phyloP scores from a whole-genome alignment of 2,113 vertebrate species.

The Micromys minutus region DNA sequence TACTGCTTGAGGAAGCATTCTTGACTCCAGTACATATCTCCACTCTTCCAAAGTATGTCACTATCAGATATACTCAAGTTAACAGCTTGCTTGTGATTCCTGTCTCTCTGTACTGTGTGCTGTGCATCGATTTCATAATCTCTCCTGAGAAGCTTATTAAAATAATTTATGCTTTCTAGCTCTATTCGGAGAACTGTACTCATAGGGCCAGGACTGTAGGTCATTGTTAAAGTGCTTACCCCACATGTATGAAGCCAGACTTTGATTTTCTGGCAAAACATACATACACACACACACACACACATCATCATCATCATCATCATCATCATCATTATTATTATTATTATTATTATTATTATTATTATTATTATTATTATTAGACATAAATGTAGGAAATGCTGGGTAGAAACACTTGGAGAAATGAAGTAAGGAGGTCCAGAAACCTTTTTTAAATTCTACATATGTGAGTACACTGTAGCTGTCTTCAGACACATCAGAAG shows the following conservation, averaged over 20 bases:
- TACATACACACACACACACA: too few relatives aligned
- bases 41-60: not conserved
- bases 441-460: not conserved
- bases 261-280: not conserved
- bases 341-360: too few relatives aligned
- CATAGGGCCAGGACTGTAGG: not conserved
- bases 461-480: too few relatives aligned
- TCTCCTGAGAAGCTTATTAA: conserved; percentile 56
- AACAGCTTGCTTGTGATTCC: conserved; percentile 70
- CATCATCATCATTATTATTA: too few relatives aligned
- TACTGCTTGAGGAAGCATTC: conserved; percentile 38
- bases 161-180: conserved; percentile 39
- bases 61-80: conserved; percentile 79
- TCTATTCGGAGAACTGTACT: conserved; percentile 35
- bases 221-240: not conserved
- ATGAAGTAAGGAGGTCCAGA: conserved; percentile 4
- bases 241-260: not conserved
- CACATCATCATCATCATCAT: too few relatives aligned
- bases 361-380: conserved; percentile 51
- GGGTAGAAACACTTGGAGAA: conserved; percentile 36
- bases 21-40: not conserved
- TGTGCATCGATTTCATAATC: conserved; percentile 67
- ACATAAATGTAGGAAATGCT: not conserved
- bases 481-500: too few relatives aligned
- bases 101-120: conserved; percentile 39